phyloP scores from a whole-genome alignment of 2,888 invertebrate genomes.

The Heliconius charithonia region DNA sequence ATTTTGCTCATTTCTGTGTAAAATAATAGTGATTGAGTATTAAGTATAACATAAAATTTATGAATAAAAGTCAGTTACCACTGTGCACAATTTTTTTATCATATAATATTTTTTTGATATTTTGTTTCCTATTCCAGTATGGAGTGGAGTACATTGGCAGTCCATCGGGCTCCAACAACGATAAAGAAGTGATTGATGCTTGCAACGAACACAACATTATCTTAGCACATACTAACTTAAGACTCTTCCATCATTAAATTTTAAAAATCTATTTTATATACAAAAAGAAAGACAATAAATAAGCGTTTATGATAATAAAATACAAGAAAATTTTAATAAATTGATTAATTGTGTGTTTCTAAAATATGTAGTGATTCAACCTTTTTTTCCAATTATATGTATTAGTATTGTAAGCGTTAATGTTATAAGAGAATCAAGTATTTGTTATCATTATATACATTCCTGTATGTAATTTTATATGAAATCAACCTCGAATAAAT shows the following conservation, averaged over 20 bases:
- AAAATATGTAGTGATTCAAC: neutral
- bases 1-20: no score
- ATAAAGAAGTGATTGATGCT: constrained; percentile 93
- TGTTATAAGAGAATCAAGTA: neutral
- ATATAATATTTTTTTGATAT: neutral
- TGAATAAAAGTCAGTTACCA: no score
- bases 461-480: constrained; percentile 13
- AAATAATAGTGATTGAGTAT: no score
- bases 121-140: constrained; percentile 84
- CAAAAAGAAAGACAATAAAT: neutral
- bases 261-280: neutral
- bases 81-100: neutral
- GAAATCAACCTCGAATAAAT: constrained; percentile 2
- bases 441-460: constrained; percentile 24
- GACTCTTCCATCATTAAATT: constrained; percentile 96
- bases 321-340: neutral
- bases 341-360: neutral
- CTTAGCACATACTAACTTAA: constrained; percentile 93
- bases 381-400: neutral
- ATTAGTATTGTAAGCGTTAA: neutral
- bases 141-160: constrained; percentile 97
- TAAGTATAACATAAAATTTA: no score
- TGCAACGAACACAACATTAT: constrained; percentile 96
- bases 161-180: constrained; percentile 97
- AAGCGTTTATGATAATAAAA: neutral